Conservation (phyloP, 2,113 vertebrate species). For the Poeciliopsis retropinna region DNA sequence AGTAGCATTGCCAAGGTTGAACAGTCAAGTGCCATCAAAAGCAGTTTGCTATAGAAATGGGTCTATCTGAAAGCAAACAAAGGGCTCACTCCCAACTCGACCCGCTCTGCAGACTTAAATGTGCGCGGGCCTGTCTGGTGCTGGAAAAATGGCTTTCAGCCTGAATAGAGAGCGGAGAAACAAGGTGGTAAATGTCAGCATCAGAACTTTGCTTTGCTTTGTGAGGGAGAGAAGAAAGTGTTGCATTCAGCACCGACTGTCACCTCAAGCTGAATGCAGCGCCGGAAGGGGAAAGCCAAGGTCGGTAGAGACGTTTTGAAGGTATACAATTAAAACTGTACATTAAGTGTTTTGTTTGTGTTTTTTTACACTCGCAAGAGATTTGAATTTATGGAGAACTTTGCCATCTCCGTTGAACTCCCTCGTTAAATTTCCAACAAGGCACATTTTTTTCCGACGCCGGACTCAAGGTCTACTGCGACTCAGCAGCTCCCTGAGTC, state of each 20-base stretch:
- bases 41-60: slow-evolving; percentile 73
- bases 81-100: slow-evolving; percentile 70
- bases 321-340: slow-evolving; percentile 1
- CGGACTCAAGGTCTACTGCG: background rate
- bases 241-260: slow-evolving; percentile 34
- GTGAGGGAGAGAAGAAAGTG: slow-evolving; percentile 6
- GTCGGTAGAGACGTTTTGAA: slow-evolving; percentile 19
- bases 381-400: slow-evolving; percentile 13
- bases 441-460: slow-evolving; percentile 20
- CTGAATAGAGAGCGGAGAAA: slow-evolving; percentile 42
- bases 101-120: slow-evolving; percentile 61
- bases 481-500: background rate
- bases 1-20: slow-evolving; percentile 67
- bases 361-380: background rate
- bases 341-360: background rate
- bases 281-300: slow-evolving; percentile 29
- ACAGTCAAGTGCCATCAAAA: slow-evolving; percentile 78
- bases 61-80: slow-evolving; percentile 73
- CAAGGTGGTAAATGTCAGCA: slow-evolving; percentile 51
- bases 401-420: background rate
- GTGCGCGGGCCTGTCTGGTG: slow-evolving; percentile 50
- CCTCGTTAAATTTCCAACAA: background rate
- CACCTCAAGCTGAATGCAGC: slow-evolving; percentile 24
- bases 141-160: slow-evolving; percentile 61
- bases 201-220: slow-evolving; percentile 45